phyloP scores from a whole-genome alignment of 2,888 invertebrate species.

The Drosophila yooni region DNA sequence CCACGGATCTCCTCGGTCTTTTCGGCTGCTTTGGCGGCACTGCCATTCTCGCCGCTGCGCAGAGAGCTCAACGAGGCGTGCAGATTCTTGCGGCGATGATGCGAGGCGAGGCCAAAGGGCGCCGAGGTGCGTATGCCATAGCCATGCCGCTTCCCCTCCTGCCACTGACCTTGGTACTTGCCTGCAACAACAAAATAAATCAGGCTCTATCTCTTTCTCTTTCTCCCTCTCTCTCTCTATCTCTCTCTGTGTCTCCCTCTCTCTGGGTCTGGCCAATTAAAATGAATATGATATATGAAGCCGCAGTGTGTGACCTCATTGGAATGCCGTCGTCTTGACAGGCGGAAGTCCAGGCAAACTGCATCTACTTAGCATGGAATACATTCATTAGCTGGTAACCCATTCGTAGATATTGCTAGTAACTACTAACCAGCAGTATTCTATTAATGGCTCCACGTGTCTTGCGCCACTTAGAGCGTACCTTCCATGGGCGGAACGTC shows the following conservation, averaged over 20 bases:
- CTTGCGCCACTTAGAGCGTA: slow-evolving; percentile 23
- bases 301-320: slow-evolving; percentile 56
- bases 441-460: slow-evolving; percentile 69
- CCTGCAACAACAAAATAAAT: slow-evolving; percentile 86
- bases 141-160: slow-evolving; percentile 99
- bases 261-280: slow-evolving; percentile 18
- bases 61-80: slow-evolving; percentile 92
- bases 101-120: slow-evolving; percentile 98
- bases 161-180: slow-evolving; percentile 99
- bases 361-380: slow-evolving; percentile 44
- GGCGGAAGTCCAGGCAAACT: slow-evolving; percentile 23
- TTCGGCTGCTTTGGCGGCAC: slow-evolving; percentile 88
- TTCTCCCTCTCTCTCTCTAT: neutral
- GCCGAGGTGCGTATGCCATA: slow-evolving; percentile 99
- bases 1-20: slow-evolving; percentile 97
- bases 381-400: slow-evolving; percentile 36
- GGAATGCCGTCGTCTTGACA: slow-evolving; percentile 17
- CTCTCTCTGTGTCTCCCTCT: neutral
- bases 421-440: slow-evolving; percentile 19
- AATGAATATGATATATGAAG: slow-evolving; percentile 52
- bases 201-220: neutral
- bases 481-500: slow-evolving; percentile 30
- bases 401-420: slow-evolving; percentile 12
- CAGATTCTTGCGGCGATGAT: slow-evolving; percentile 93
- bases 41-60: slow-evolving; percentile 88